Evolutionary conservation across 2,888 invertebrate species (phyloP).

Genomic region (Deilephila porcellus): DNA sequence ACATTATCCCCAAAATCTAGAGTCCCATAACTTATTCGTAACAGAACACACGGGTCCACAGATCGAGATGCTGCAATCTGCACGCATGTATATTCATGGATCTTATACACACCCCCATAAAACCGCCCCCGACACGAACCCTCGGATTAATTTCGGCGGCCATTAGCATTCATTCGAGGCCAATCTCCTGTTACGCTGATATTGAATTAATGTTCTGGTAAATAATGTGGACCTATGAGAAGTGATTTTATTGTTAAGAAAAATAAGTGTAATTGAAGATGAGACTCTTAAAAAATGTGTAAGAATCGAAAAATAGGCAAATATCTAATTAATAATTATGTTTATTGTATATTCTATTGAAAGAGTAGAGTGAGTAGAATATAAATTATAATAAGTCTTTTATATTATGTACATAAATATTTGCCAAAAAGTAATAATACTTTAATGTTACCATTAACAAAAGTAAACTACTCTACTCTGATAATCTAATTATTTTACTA

Average conservation of each 20-base stretch:
- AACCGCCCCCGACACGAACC: constrained; percentile 60
- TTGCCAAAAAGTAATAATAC: too few relatives aligned
- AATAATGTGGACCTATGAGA: neutral
- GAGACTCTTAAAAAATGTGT: neutral
- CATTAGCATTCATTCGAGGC: constrained; percentile 22
- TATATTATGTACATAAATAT: too few relatives aligned
- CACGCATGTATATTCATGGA: constrained; percentile 28
- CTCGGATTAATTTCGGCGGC: constrained; percentile 65
- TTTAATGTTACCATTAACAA: too few relatives aligned
- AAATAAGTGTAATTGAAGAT: neutral
- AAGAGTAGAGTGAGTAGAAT: too few relatives aligned
- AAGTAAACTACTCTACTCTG: too few relatives aligned
- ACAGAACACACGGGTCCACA: neutral
- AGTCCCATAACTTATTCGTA: constrained; percentile 6
- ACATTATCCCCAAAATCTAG: neutral
- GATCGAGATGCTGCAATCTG: constrained; percentile 12
- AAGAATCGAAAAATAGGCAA: neutral
- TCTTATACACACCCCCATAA: constrained; percentile 28
- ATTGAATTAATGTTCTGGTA: constrained; percentile 22
- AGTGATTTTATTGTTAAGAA: neutral
- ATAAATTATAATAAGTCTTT: too few relatives aligned
- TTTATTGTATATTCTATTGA: too few relatives aligned
- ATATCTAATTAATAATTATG: too few relatives aligned
- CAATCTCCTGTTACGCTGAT: constrained; percentile 18
- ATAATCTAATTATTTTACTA: too few relatives aligned